Evolutionary conservation across 2,113 vertebrate species (phyloP).

Genomic region (Rhodinocichla rosea): DNA sequence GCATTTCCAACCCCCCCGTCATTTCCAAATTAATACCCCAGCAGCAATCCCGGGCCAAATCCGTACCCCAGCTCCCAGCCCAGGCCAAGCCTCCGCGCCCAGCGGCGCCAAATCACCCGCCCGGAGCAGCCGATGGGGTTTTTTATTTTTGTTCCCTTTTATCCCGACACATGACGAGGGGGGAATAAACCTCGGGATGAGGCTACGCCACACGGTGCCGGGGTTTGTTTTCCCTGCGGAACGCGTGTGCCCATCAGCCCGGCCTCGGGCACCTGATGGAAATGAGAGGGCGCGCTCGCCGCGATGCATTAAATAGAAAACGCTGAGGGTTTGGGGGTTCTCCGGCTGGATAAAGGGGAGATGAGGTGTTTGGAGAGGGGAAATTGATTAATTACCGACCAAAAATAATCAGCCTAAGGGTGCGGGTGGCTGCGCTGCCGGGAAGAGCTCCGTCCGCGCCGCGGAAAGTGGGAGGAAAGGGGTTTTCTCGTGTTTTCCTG

Average conservation of each 20-base stretch:
- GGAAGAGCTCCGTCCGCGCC: background rate
- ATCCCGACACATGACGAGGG: background rate
- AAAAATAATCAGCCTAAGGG: background rate
- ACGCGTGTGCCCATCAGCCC: background rate
- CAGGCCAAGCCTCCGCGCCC: background rate
- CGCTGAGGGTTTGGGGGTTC: background rate
- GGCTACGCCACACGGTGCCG: background rate
- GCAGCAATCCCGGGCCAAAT: background rate
- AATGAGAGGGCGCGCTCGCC: background rate
- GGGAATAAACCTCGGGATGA: background rate
- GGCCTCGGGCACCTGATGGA: background rate
- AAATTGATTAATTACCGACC: background rate
- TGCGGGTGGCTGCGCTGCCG: background rate
- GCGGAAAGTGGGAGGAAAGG: background rate
- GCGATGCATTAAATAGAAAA: rapidly evolving
- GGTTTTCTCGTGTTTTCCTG: background rate
- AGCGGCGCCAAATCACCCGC: background rate
- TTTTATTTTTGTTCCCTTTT: background rate
- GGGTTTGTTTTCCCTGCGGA: background rate
- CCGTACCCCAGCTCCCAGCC: background rate
- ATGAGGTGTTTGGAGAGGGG: background rate
- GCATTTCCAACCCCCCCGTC: background rate
- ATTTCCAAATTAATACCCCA: slow-evolving; percentile 43
- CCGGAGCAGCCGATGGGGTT: background rate
- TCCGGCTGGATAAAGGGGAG: background rate